These are phyloP conservation scores for Rhadina sibilatrix DNA, from an alignment of 2,113 vertebrate species.

Conservation along the genomic window DNA sequence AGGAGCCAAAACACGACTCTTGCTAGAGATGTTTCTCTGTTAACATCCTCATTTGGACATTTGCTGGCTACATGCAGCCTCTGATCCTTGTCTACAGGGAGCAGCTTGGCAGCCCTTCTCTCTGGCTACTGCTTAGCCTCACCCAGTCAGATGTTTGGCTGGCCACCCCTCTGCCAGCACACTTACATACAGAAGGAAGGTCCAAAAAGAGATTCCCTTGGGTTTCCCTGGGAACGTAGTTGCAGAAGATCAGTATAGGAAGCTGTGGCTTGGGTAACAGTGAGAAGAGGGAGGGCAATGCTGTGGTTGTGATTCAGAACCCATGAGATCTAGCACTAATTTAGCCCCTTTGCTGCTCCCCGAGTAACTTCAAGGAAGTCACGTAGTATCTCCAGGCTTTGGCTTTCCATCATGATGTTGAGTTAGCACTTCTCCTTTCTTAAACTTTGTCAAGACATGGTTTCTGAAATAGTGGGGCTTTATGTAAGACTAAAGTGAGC, in stretches of 20 bases:
- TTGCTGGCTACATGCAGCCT: not conserved
- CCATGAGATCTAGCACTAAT: not conserved
- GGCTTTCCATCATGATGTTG: not conserved
- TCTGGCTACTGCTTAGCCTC: not conserved
- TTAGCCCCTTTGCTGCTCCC: not conserved
- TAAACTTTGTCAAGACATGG: not conserved
- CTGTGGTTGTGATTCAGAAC: not conserved
- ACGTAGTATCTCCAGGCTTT: not conserved
- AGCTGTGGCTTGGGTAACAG: not conserved
- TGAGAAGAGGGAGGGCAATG: not conserved
- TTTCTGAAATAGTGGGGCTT: not conserved
- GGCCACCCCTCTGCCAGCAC: not conserved
- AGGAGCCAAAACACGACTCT: not conserved
- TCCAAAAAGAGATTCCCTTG: not conserved
- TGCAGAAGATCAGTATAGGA: not conserved
- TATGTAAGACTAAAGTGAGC: not conserved
- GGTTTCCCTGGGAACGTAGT: not conserved
- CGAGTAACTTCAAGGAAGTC: not conserved
- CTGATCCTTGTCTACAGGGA: not conserved
- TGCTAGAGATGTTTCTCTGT: not conserved
- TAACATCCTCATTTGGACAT: not conserved
- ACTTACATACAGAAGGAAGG: not conserved
- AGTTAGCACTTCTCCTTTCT: not conserved
- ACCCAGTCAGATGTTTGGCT: not conserved
- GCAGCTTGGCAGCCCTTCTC: not conserved